Evolutionary conservation across 1,140 invertebrate species (phyloP), one percentile per base, ranked within the genome.

Genomic region (Diorhabda elongata): DNA sequence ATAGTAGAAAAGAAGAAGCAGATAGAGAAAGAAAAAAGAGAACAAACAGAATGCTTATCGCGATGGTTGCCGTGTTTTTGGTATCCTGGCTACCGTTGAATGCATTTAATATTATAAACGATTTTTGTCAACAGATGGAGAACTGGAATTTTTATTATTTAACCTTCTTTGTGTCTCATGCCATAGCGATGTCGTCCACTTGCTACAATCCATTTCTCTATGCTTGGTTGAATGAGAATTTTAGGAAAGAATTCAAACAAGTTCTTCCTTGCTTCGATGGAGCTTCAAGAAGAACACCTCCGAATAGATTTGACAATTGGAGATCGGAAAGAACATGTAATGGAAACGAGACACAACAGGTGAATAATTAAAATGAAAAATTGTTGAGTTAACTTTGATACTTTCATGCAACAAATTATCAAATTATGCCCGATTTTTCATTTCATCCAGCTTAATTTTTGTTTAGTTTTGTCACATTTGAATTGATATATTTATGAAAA

Each of bases 161-260:
- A 0, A 87, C 87, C 77, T 91, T 98, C 83, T 96, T 99, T 79
- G 83, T 93, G 58, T 89, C 92, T 3, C 97, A 99, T 79, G 90
- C 95, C 5, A 88, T 98, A 70, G 96, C 96, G 47, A 98, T 98
- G 94, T 94, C 88, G 11, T 96, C 94, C 3, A 96, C 94, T 0
- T 96, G 95, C 79, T 98, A 97, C 82, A 98, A 98, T 81, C 95
- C 96, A 0, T 88, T 89, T 71, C 78, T 89, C 76, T 99, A 98
- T 80, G 96, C 96, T 11, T 99, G 96, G 96, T 88, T 98, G 78
- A 99, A 99, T 81, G 96, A 98, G 73, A 98, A 97, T 81, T 99
- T 98, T 80, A 88, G 95, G 58, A 97, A 98, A 81, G 95, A 98
- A 80, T 98, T 98, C 78, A 95, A 95, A 70, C 86, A 92, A 81